Base-by-base conservation (phyloP, 1,140 invertebrate genomes). In the Chymomyza costata region DNA sequence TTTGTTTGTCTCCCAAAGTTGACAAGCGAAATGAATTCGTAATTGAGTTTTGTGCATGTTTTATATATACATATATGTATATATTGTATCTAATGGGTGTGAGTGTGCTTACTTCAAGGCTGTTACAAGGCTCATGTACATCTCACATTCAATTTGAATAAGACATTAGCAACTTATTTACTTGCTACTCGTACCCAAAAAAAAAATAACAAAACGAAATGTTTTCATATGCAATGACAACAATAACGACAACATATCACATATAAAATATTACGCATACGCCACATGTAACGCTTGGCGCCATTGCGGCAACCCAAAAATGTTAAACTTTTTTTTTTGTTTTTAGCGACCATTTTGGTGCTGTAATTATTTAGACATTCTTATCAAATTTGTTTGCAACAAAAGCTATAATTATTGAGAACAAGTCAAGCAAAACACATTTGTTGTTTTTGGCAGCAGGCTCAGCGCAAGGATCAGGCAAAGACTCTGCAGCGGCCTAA, bases 11-110 rank as follows among this genome's bases (percentile, higher is more conserved):
- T 63, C 63, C 58, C 52, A 60, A 43, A 73, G 68, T 57, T 65
- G 65, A 80, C 74, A 80, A 60, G 57, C 73, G 74, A 81, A 80
- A 80, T 80, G 73, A 80, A 80, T 80, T 81, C 74, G 74, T 80
- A 80, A 80, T 80, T 80, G 74, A 80, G 73, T 80, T 81, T 81
- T 49, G 39, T 35, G 45, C 61, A n/a, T 18, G 52, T 37, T 35
- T 19, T 25, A 41, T 44, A 60, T 30, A n/a, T n/a, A n/a, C n/a
- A n/a, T n/a, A n/a, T n/a, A n/a, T n/a, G n/a, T n/a, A n/a, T n/a
- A n/a, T n/a, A n/a, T n/a, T n/a, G n/a, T n/a, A n/a, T n/a, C n/a
- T n/a, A n/a, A n/a, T n/a, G n/a, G n/a, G n/a, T n/a, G n/a, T n/a
- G n/a, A n/a, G n/a, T n/a, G 25, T 6, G 25, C 10, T 28, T 21